Conservation (phyloP, 2,113 vertebrate species). For the Condylura cristata region DNA sequence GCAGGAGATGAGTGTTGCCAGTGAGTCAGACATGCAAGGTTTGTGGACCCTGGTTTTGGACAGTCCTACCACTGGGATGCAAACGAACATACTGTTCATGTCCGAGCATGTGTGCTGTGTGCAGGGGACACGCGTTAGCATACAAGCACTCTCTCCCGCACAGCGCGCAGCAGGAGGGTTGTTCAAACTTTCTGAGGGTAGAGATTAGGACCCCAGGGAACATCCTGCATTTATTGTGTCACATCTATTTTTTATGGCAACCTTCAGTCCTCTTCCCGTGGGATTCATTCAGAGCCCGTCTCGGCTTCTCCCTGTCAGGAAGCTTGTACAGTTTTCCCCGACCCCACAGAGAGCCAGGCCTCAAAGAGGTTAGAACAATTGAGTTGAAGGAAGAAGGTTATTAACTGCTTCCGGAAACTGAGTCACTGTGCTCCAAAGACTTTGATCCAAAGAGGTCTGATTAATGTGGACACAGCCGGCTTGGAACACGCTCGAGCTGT, state of each 20-base stretch:
- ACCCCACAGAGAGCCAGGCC: slow-evolving; percentile 30
- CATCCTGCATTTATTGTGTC: slow-evolving; percentile 68
- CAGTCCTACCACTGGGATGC: neutral
- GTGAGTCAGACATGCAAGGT: neutral
- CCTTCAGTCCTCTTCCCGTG: slow-evolving; percentile 66
- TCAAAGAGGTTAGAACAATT: slow-evolving; percentile 54
- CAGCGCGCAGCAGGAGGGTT: neutral
- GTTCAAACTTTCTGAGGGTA: slow-evolving; percentile 69
- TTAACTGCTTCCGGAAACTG: slow-evolving; percentile 68
- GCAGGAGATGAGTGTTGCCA: neutral
- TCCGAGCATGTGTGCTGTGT: neutral
- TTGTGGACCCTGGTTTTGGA: neutral
- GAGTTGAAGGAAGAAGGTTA: slow-evolving; percentile 59
- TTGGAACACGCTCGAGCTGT: neutral
- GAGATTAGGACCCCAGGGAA: slow-evolving; percentile 60
- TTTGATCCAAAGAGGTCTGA: slow-evolving; percentile 25
- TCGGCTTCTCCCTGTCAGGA: slow-evolving; percentile 70
- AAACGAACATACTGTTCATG: neutral
- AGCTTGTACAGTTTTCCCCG: slow-evolving; percentile 17
- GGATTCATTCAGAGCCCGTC: slow-evolving; percentile 59
- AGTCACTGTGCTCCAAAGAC: slow-evolving; percentile 52
- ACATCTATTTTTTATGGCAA: slow-evolving; percentile 67
- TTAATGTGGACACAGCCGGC: neutral
- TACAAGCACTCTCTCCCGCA: neutral
- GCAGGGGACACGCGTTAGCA: no score